A percentile compares a stretch with the other conserved stretches of the same genome.
Conservation (phyloP, 1,140 invertebrate genomes). For the Drosophila kurseongensis region DNA sequence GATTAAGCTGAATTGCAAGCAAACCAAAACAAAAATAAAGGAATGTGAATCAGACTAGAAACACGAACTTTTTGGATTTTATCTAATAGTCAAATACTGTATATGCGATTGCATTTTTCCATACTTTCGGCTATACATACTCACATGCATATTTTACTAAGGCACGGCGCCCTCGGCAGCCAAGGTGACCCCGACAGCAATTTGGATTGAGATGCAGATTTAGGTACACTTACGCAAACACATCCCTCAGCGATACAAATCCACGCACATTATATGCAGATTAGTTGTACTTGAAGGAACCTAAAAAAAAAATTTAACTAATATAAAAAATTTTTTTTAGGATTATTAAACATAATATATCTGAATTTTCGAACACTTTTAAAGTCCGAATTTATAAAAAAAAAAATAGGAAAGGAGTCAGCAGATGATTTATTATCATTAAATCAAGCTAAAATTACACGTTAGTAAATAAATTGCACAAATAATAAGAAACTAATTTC, state of each 20-base stretch:
- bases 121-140: conserved; percentile 52
- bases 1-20: conserved; percentile 50
- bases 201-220: conserved; percentile 2
- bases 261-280: conserved; percentile 25
- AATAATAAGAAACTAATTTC: conserved; percentile 35
- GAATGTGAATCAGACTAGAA: conserved; percentile 9
- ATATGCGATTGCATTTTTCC: conserved; percentile 72
- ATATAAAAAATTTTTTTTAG: conserved; percentile 65
- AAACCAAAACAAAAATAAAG: conserved; percentile 37
- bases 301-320: conserved; percentile 20
- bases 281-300: conserved; percentile 44
- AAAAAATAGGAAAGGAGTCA: conserved; percentile 8
- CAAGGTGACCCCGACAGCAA: conserved; percentile 2
- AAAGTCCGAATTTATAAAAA: conserved; percentile 73
- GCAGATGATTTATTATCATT: conserved; percentile 29
- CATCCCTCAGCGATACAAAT: conserved; percentile 21
- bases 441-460: conserved; percentile 39
- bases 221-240: conserved; percentile 15
- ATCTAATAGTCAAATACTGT: conserved; percentile 29
- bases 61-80: conserved; percentile 38
- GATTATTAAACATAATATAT: conserved; percentile 72
- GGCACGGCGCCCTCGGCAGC: conserved; percentile 9
- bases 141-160: conserved; percentile 26
- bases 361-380: conserved; percentile 76
- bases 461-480: conserved; percentile 68